phyloP scores from a whole-genome alignment of 35 echinoderm and acorn worm genomes.

The Amphiura filiformis region DNA sequence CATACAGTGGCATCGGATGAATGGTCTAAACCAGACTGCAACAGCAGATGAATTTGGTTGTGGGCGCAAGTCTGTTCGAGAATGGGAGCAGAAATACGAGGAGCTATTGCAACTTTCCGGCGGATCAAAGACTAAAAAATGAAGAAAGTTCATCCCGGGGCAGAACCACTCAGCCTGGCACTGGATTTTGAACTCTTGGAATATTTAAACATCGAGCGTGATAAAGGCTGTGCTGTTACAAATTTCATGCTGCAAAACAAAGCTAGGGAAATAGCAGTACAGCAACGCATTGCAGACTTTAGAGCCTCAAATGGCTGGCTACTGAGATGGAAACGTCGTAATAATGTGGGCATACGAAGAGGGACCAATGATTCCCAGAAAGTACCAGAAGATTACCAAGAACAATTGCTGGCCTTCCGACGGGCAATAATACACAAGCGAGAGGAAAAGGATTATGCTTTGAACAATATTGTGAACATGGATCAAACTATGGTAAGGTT shows the following conservation, averaged over 20 bases:
- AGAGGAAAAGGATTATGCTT: background rate
- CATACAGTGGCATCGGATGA: no score
- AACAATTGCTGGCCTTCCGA: background rate
- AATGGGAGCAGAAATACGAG: no score
- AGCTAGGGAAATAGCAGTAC: background rate
- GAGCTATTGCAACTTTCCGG: no score
- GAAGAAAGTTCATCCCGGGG: no score
- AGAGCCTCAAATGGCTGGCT: slow-evolving; percentile 1
- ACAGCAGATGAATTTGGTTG: no score
- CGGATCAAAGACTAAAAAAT: no score
- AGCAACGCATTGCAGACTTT: background rate
- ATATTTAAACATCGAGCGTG: no score
- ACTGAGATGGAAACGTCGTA: background rate
- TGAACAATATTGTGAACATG: background rate
- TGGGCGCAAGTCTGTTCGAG: no score
- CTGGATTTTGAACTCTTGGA: no score
- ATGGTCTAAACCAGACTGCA: no score
- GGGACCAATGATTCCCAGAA: background rate
- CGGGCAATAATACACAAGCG: background rate
- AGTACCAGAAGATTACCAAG: background rate
- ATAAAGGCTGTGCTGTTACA: background rate
- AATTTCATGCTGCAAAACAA: background rate
- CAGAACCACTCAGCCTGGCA: no score
- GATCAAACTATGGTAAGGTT: background rate
- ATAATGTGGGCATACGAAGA: background rate